These are phyloP conservation scores for Ganaspis brasiliensis DNA, from an alignment of 2,888 invertebrate genomes.

Conservation along the genomic window DNA sequence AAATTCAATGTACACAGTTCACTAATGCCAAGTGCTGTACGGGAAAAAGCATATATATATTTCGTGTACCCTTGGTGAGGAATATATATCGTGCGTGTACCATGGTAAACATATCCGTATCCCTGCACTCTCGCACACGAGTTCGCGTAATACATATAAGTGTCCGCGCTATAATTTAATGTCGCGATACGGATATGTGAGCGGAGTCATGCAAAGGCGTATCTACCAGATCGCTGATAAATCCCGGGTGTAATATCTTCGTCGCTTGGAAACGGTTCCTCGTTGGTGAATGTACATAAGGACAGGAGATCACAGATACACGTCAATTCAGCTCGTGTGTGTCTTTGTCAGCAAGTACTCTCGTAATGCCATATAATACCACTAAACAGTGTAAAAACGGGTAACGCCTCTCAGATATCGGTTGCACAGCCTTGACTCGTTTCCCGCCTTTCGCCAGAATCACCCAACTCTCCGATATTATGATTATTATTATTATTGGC, in stretches of 20 bases:
- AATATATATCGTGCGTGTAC: conserved; percentile 32
- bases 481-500: not conserved
- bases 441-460: conserved; percentile 18
- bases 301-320: conserved; percentile 14
- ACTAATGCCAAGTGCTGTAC: not conserved
- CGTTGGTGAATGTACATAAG: conserved; percentile 13
- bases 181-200: conserved; percentile 36
- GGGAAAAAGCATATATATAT: conserved; percentile 9
- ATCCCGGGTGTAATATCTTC: conserved; percentile 35
- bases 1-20: not conserved
- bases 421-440: conserved; percentile 19
- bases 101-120: conserved; percentile 32
- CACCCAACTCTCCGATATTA: conserved; percentile 2
- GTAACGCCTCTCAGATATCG: conserved; percentile 5
- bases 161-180: conserved; percentile 36
- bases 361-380: conserved; percentile 12
- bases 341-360: not conserved
- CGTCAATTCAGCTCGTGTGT: not conserved
- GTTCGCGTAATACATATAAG: conserved; percentile 9
- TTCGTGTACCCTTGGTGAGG: not conserved
- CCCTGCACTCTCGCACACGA: conserved; percentile 24
- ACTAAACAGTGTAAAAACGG: conserved; percentile 12
- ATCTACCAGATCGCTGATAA: conserved; percentile 37
- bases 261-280: not conserved
- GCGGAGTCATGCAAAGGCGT: conserved; percentile 38